Conservation (phyloP, 2,888 invertebrate genomes). For the Drosophila bunnanda region DNA sequence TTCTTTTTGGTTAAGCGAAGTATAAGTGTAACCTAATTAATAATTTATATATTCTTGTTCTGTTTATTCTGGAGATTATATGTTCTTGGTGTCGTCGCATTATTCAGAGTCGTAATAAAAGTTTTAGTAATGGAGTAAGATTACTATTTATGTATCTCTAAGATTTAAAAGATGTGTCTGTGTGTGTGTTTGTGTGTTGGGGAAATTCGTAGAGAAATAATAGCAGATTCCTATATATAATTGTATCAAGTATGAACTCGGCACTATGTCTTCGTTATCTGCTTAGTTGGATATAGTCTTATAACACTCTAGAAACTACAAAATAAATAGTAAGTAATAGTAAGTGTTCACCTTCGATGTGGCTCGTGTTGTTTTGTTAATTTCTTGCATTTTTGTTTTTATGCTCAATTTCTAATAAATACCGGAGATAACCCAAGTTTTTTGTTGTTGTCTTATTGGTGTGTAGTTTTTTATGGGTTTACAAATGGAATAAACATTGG, state of each 20-base stretch:
- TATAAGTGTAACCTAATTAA: conserved; percentile 18
- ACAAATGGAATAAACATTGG: conserved; percentile 11
- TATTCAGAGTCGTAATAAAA: conserved; percentile 14
- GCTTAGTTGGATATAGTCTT: conserved; percentile 24
- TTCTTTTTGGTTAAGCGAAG: conserved; percentile 16
- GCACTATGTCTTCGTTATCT: conserved; percentile 18
- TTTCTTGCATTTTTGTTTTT: neutral
- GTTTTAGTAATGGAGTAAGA: conserved; percentile 16
- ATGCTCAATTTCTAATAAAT: conserved; percentile 9
- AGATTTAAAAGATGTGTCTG: conserved; percentile 3
- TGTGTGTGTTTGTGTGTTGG: neutral
- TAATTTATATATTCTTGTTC: conserved; percentile 19
- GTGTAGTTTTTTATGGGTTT: conserved; percentile 7
- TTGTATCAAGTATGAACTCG: conserved; percentile 2
- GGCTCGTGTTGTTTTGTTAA: conserved; percentile 1
- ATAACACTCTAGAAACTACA: conserved; percentile 18
- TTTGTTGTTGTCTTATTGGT: conserved; percentile 3
- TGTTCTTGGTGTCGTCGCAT: conserved; percentile 11
- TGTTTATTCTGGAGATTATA: conserved; percentile 25
- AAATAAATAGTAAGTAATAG: conserved; percentile 17
- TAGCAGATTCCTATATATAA: conserved; percentile 13
- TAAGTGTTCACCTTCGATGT: conserved; percentile 29
- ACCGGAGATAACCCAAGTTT: conserved; percentile 12
- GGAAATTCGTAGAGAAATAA: conserved; percentile 10
- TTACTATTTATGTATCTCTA: conserved; percentile 17